Percentiles rank a stretch among this genome's conserved stretches.
These are phyloP conservation scores for Eudorcas thomsonii DNA, from an alignment of 2,113 vertebrate genomes.

Conservation along the genomic window DNA sequence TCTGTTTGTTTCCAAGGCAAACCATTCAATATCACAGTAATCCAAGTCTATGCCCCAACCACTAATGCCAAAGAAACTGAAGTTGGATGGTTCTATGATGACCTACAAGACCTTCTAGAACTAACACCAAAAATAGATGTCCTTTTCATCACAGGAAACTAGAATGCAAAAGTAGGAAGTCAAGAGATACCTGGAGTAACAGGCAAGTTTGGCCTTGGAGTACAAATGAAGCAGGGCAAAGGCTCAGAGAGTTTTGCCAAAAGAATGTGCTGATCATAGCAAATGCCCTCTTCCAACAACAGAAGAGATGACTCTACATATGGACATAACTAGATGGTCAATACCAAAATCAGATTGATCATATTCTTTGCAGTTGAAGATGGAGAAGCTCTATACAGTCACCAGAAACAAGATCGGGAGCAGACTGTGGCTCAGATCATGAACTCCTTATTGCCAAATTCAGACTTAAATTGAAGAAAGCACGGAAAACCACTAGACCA, in stretches of 20 bases:
- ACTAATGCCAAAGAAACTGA: not conserved
- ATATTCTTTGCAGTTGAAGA: not conserved
- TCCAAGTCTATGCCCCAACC: not conserved
- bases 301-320: not conserved
- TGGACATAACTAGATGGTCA: not conserved
- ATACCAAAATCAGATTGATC: not conserved
- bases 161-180: not conserved
- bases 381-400: not conserved
- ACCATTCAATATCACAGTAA: not conserved
- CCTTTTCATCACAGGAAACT: not conserved
- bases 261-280: not conserved
- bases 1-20: not conserved
- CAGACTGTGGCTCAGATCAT: not conserved
- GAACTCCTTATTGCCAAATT: not conserved
- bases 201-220: not conserved
- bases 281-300: not conserved
- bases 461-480: not conserved
- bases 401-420: not conserved
- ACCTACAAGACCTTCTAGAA: not conserved
- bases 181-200: not conserved
- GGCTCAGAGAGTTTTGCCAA: not conserved
- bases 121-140: not conserved
- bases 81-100: not conserved
- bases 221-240: not conserved
- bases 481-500: not conserved